Percentiles rank a stretch among this genome's conserved stretches.
These are phyloP conservation scores for Plumapathes pennacea DNA, from an alignment of 92 coral and sea anemone genomes.

Conservation along the genomic window DNA sequence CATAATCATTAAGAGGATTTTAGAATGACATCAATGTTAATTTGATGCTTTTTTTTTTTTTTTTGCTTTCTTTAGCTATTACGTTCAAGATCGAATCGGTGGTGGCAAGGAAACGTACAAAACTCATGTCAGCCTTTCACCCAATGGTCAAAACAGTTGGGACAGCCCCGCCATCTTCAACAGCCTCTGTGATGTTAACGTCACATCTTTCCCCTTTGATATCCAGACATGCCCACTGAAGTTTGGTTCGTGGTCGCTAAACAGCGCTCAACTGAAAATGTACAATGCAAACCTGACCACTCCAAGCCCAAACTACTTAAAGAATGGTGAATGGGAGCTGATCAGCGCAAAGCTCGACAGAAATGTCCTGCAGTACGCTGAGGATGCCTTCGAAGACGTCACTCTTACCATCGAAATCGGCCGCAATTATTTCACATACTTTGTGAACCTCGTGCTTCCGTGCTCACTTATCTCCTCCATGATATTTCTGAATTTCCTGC, in stretches of 20 bases:
- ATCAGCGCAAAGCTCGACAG: slow-evolving; percentile 26
- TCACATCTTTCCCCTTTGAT: slow-evolving; percentile 64
- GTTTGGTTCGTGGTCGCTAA: slow-evolving; percentile 64
- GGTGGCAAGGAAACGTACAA: slow-evolving; percentile 52
- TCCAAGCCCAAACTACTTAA: slow-evolving; percentile 39
- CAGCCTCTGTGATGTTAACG: slow-evolving; percentile 59
- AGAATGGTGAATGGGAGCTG: slow-evolving; percentile 59
- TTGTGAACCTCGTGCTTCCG: slow-evolving; percentile 52
- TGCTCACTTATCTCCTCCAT: slow-evolving; percentile 64
- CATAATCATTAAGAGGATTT: too few relatives aligned
- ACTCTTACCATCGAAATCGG: slow-evolving; percentile 31
- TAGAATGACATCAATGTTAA: too few relatives aligned
- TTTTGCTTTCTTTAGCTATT: slow-evolving; percentile 21
- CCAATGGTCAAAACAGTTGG: slow-evolving; percentile 55
- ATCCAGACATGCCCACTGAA: slow-evolving; percentile 52
- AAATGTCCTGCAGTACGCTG: slow-evolving; percentile 22
- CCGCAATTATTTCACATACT: slow-evolving; percentile 53
- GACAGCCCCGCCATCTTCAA: slow-evolving; percentile 60
- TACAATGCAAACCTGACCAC: slow-evolving; percentile 1
- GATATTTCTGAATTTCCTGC: slow-evolving; percentile 58
- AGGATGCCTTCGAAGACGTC: slow-evolving; percentile 44
- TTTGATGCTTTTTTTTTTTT: not conserved
- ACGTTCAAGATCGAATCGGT: slow-evolving; percentile 56
- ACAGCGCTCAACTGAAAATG: slow-evolving; percentile 43
- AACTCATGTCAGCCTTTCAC: slow-evolving; percentile 20